Base-by-base conservation (phyloP, 2,797 vertebrate genomes). In the Bradypus variegatus region DNA sequence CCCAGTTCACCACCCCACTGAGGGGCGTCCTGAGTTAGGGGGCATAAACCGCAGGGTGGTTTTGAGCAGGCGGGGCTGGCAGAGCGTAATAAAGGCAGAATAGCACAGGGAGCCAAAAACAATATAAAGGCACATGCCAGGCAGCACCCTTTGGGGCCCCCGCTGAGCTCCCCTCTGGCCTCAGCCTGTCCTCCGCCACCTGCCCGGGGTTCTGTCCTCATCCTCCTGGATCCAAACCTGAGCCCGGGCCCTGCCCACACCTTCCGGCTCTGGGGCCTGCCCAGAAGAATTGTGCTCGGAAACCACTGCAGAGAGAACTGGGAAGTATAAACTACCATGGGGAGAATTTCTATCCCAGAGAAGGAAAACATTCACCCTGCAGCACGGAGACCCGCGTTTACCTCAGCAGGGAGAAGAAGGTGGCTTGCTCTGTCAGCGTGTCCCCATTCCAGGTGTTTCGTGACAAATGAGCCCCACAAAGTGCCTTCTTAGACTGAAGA, bases 341-440 rank as follows among this genome's bases (percentile, higher is more conserved):
- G 14, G 16, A 25, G 10, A 11, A 15, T 14, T 25, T 70, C 45
- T 29, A 13, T 7, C 21, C 53, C 9, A 41, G 23, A 73, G 45
- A 45, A 31, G 14, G 41, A 45, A 41, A 67, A 19, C 38, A 73
- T 4, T 76, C 41, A 2, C 69, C 1, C 1, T 0, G 6, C 53
- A n/a, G 15, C 29, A 2, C 0, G 70, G 38, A 19, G 36, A 5
- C 33, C 11, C 79, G 1, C 2, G 0, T 33, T 11, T 1, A 3
- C n/a, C 80, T 81, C 36, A 8, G 11, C 5, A 1, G 14, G 21
- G 9, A 53, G 58, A 76, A 60, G 13, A 11, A 14, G 0, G 15
- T 13, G 64, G 36, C 69, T 83, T 67, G 53, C 70, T 62, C 29
- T 36, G 70, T 36, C 14, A 55, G 8, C 38, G 38, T 0, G 4